Evolutionary conservation across 1,140 invertebrate genomes (phyloP).

Genomic region (Trissolcus basalis): DNA sequence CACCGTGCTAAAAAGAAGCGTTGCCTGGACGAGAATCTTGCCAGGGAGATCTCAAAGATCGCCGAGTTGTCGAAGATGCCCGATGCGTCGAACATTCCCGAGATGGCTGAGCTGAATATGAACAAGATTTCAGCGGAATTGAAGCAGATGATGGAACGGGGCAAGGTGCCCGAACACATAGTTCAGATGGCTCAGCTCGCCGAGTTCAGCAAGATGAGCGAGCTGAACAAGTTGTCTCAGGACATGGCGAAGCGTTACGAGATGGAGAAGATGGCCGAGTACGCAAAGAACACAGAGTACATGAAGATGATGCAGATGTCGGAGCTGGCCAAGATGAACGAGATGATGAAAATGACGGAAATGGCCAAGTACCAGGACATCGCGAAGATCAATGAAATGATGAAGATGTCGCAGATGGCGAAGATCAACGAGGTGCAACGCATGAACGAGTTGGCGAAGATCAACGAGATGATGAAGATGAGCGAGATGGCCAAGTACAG

Average conservation of each 20-base stretch:
- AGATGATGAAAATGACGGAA: constrained; percentile 73
- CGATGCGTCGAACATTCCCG: constrained; percentile 69
- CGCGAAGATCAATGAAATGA: constrained; percentile 74
- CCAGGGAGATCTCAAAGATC: constrained; percentile 74
- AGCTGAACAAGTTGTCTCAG: constrained; percentile 73
- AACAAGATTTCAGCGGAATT: constrained; percentile 75
- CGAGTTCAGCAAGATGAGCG: constrained; percentile 74
- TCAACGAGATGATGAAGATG: constrained; percentile 76
- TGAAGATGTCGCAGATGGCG: constrained; percentile 74
- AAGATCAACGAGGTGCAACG: constrained; percentile 71
- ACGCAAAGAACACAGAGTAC: constrained; percentile 72
- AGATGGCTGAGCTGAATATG: constrained; percentile 75
- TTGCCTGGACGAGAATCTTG: constrained; percentile 73
- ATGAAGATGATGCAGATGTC: constrained; percentile 74
- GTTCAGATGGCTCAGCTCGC: constrained; percentile 75
- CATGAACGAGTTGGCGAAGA: constrained; percentile 73
- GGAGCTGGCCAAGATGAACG: constrained; percentile 73
- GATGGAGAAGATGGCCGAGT: constrained; percentile 74
- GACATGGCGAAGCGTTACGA: constrained; percentile 74
- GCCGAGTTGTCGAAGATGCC: constrained; percentile 74
- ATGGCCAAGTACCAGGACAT: constrained; percentile 75
- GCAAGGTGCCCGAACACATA: constrained; percentile 75
- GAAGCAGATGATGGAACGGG: constrained; percentile 75
- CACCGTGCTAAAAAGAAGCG: constrained; percentile 75
- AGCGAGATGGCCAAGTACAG: constrained; percentile 74